Conservation (phyloP, 2,797 vertebrate genomes). For the Urophycis tenuis region DNA sequence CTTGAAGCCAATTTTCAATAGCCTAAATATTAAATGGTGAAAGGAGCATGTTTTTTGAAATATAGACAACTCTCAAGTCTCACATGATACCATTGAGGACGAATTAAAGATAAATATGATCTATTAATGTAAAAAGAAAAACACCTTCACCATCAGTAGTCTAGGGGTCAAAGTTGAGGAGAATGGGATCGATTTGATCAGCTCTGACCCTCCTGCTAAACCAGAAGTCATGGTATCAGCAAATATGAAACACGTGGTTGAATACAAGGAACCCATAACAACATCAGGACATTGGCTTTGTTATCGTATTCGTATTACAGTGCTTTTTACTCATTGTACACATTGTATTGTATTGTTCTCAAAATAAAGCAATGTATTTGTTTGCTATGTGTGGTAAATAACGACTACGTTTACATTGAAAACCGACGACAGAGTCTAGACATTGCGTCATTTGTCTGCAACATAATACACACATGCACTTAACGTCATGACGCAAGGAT, state of each 20-base stretch:
- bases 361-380: background rate
- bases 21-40: too few species aligned
- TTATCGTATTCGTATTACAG: background rate
- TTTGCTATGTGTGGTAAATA: background rate
- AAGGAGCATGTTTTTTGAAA: too few species aligned
- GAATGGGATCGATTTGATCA: background rate
- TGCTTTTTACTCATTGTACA: too few species aligned
- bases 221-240: background rate
- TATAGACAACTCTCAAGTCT: too few species aligned
- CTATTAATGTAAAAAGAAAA: too few species aligned
- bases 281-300: background rate
- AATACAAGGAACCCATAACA: background rate
- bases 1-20: too few species aligned
- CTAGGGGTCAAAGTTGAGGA: background rate
- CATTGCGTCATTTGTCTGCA: background rate
- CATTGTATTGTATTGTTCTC: too few species aligned
- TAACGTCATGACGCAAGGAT: background rate
- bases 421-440: background rate
- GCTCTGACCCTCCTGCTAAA: background rate
- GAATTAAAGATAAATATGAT: too few species aligned
- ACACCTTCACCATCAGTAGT: too few species aligned
- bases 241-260: background rate
- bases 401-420: background rate
- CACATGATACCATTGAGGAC: too few species aligned
- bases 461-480: background rate